A percentile compares a stretch with the other conserved stretches of the same genome.
These are phyloP conservation scores for Acanthosoma haemorrhoidale DNA, from an alignment of 2,888 invertebrate genomes.

Conservation along the genomic window DNA sequence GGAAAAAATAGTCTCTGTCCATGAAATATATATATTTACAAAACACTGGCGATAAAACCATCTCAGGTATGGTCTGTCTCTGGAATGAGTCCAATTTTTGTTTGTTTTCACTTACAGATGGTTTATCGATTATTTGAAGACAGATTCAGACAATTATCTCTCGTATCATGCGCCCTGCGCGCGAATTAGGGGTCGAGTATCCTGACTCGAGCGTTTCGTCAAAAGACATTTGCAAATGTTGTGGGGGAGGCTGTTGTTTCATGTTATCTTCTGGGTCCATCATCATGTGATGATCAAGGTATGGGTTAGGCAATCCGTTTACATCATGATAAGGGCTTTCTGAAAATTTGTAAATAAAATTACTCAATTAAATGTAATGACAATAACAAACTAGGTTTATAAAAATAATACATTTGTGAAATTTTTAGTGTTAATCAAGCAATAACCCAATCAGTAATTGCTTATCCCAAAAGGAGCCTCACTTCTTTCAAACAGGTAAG, in stretches of 20 bases:
- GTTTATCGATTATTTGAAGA: neutral
- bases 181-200: constrained; percentile 88
- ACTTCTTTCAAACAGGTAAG: no score
- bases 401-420: neutral
- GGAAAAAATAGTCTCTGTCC: constrained; percentile 27
- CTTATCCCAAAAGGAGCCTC: no score
- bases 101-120: neutral
- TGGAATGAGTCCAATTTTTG: constrained; percentile 1
- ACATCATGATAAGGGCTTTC: constrained; percentile 93
- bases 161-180: constrained; percentile 84
- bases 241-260: constrained; percentile 61
- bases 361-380: neutral
- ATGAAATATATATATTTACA: constrained; percentile 28
- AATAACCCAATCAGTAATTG: no score
- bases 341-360: constrained; percentile 45
- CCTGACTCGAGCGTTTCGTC: constrained; percentile 91
- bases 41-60: constrained; percentile 26
- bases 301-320: constrained; percentile 84
- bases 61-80: constrained; percentile 9
- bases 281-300: constrained; percentile 62
- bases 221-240: constrained; percentile 80
- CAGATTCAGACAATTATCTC: constrained; percentile 80
- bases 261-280: constrained; percentile 61
- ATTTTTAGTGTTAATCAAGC: neutral
- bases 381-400: neutral